Percentiles rank a stretch among this genome's conserved stretches.
These are phyloP conservation scores for Xiphophorus couchianus DNA, from an alignment of 2,113 vertebrate species.

Conservation along the genomic window DNA sequence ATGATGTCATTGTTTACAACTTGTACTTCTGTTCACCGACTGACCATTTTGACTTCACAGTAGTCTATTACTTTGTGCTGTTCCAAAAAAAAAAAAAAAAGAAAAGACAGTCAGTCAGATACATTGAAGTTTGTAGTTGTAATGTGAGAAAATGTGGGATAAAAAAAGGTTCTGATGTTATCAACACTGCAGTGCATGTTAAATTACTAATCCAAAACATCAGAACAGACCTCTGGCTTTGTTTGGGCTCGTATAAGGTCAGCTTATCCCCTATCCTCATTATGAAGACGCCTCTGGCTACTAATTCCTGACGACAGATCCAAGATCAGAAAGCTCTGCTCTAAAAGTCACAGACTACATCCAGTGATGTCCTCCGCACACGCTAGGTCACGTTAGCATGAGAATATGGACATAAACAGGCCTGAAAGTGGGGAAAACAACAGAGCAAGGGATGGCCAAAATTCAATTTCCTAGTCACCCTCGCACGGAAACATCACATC, in stretches of 20 bases:
- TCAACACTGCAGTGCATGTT: too few relatives aligned
- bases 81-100: too few relatives aligned
- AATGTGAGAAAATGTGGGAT: too few relatives aligned
- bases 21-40: too few relatives aligned
- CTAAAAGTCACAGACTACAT: constrained; percentile 32
- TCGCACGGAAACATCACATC: constrained; percentile 22
- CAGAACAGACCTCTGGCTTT: too few relatives aligned
- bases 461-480: constrained; percentile 48
- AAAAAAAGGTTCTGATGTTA: too few relatives aligned
- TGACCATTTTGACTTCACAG: too few relatives aligned
- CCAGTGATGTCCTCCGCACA: constrained; percentile 23
- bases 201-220: too few relatives aligned
- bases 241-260: not conserved
- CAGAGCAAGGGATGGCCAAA: constrained; percentile 6
- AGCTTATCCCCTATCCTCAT: constrained; percentile 28
- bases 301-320: constrained; percentile 22
- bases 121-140: too few relatives aligned
- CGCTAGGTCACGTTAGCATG: not conserved
- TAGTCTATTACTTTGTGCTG: too few relatives aligned
- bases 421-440: not conserved
- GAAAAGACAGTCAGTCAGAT: too few relatives aligned
- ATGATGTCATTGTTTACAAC: too few relatives aligned
- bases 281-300: constrained; percentile 54
- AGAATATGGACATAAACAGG: constrained; percentile 19
- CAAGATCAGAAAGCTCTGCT: constrained; percentile 29